Conservation (phyloP, 2,888 invertebrate genomes). For the Plagiodera versicolora region DNA sequence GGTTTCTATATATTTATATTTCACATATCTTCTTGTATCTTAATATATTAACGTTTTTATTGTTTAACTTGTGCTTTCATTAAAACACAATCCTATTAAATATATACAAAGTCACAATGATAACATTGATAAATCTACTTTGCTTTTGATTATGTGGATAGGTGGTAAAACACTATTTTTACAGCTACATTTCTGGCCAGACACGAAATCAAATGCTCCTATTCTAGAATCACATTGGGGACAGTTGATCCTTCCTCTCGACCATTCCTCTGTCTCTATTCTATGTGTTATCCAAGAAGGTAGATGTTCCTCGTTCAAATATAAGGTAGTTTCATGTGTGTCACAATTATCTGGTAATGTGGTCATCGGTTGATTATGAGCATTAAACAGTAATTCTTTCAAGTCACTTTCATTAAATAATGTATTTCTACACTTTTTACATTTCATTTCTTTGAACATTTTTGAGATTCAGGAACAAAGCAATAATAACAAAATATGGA, state of each 20-base stretch:
- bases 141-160: conserved; percentile 65
- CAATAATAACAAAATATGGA: background rate
- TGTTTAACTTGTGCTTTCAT: background rate
- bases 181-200: conserved; percentile 67
- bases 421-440: conserved; percentile 47
- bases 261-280: conserved; percentile 64
- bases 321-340: conserved; percentile 51
- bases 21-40: conserved; percentile 23
- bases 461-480: too few species aligned
- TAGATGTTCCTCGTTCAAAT: conserved; percentile 60
- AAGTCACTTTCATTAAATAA: conserved; percentile 38
- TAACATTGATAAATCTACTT: conserved; percentile 58
- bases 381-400: conserved; percentile 40
- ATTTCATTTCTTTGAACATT: conserved; percentile 39
- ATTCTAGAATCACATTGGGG: conserved; percentile 63
- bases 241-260: conserved; percentile 69
- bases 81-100: conserved; percentile 5
- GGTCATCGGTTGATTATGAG: conserved; percentile 37
- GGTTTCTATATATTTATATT: conserved; percentile 33
- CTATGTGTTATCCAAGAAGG: conserved; percentile 61
- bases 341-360: conserved; percentile 29
- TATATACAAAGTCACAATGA: background rate
- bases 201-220: conserved; percentile 69
- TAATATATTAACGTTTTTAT: conserved; percentile 24
- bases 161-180: conserved; percentile 59